Conservation (phyloP, 2,888 invertebrate species). For the Antheraea yamamai region DNA sequence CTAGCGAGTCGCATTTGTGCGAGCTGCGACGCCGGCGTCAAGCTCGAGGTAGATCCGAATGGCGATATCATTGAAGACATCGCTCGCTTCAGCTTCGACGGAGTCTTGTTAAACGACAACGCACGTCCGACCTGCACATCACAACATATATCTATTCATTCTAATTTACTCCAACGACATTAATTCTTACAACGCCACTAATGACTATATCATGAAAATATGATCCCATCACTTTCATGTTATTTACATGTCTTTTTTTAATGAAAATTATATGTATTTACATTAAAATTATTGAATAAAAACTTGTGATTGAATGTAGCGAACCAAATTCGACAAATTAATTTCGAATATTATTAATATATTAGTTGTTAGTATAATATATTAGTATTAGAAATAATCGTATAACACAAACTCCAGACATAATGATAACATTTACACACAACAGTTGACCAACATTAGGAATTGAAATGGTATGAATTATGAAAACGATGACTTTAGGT, state of each 20-base stretch:
- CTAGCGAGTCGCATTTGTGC: conserved; percentile 93
- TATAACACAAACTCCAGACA: conserved; percentile 8
- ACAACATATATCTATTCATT: neutral
- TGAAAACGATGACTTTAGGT: conserved; percentile 46
- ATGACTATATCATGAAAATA: neutral
- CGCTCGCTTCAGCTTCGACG: conserved; percentile 95
- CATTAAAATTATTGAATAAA: neutral
- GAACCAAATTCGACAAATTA: neutral
- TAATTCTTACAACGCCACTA: neutral
- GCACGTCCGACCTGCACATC: conserved; percentile 90
- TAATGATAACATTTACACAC: conserved; percentile 22
- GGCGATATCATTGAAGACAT: conserved; percentile 97
- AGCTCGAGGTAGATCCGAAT: conserved; percentile 91
- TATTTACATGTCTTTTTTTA: neutral
- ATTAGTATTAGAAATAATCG: neutral
- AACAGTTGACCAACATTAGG: conserved; percentile 28
- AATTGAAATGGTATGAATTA: conserved; percentile 32
- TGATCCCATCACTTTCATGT: conserved; percentile 11
- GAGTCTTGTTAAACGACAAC: conserved; percentile 97
- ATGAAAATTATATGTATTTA: neutral
- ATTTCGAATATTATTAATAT: neutral
- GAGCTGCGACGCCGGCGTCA: conserved; percentile 91
- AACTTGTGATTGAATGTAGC: neutral
- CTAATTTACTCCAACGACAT: neutral
- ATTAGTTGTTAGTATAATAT: neutral